Evolutionary conservation across 2,113 vertebrate species (phyloP).

Genomic region (Empidonax alnorum): DNA sequence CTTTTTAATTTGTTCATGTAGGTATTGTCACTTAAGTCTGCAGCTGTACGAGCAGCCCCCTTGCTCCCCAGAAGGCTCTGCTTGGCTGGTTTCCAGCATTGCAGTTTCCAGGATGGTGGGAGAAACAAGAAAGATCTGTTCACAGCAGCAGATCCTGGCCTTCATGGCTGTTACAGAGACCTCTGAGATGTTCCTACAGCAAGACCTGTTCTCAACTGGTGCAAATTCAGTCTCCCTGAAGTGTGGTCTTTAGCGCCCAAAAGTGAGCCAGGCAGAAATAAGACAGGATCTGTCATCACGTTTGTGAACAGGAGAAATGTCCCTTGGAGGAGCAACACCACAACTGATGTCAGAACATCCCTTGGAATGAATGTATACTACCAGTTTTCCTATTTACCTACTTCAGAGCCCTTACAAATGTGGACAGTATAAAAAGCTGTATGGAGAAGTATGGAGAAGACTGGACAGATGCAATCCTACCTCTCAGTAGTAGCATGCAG

Average conservation of each 20-base stretch:
- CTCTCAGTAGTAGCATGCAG: neutral
- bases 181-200: neutral
- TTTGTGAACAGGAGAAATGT: neutral
- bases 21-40: neutral
- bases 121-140: neutral
- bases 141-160: too few species aligned
- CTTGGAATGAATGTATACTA: neutral
- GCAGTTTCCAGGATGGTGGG: rapidly evolving
- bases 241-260: neutral
- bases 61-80: neutral
- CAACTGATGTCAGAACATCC: neutral
- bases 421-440: neutral
- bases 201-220: neutral
- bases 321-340: rapidly evolving
- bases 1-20: neutral
- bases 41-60: neutral
- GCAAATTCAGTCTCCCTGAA: neutral
- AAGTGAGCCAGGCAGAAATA: neutral
- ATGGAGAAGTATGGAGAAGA: rapidly evolving
- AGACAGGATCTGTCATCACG: neutral
- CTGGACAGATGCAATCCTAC: neutral
- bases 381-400: neutral
- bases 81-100: neutral
- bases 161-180: neutral
- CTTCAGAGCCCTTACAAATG: neutral